Conservation (phyloP, 1,140 invertebrate species). For the Euura lappo region DNA sequence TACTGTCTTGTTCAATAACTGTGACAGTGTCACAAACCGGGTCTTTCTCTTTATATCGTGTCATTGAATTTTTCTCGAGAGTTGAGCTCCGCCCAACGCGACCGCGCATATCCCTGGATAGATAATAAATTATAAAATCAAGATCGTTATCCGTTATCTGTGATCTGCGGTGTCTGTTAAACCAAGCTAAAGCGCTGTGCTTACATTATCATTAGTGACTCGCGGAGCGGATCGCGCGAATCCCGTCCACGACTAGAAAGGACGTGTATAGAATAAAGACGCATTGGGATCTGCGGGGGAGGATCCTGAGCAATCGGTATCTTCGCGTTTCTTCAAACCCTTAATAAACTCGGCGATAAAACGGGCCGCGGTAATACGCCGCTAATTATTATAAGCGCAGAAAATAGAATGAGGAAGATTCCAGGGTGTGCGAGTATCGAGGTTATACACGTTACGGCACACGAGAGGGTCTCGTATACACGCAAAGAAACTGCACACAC, state of each 20-base stretch:
- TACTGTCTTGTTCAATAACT: too few species aligned
- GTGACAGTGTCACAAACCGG: too few species aligned
- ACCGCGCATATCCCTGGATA: not conserved
- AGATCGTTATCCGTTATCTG: not conserved
- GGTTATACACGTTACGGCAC: too few species aligned
- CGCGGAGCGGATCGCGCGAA: not conserved
- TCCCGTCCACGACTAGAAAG: not conserved
- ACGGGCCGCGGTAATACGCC: conserved; percentile 21
- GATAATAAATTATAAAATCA: conserved; percentile 1
- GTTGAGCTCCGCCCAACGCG: too few species aligned
- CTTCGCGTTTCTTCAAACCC: not conserved
- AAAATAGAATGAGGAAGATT: too few species aligned
- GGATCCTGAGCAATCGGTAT: not conserved
- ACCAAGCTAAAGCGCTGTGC: not conserved
- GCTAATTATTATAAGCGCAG: conserved; percentile 37
- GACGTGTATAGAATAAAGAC: too few species aligned
- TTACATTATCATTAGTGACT: conserved; percentile 5
- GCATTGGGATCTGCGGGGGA: too few species aligned
- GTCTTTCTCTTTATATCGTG: too few species aligned
- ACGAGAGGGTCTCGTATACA: too few species aligned
- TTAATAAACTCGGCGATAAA: not conserved
- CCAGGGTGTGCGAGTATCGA: too few species aligned
- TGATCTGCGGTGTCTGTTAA: not conserved
- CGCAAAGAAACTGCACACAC: too few species aligned
- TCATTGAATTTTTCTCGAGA: too few species aligned